phyloP scores from a whole-genome alignment of 2,888 invertebrate species.

The Tryphoninae sp. region DNA sequence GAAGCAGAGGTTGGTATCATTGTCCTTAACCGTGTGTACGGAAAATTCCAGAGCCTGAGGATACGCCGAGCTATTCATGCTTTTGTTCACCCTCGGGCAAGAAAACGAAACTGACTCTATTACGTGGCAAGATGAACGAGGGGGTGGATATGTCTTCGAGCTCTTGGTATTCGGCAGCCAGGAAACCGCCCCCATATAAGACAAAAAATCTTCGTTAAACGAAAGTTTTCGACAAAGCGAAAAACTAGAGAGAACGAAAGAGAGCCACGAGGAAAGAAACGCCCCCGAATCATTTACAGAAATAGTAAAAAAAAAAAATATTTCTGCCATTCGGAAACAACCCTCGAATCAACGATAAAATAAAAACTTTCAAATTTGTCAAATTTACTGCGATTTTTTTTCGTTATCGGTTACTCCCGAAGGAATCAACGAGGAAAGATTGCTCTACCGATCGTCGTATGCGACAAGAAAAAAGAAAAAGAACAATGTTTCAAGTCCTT shows the following conservation, averaged over 20 bases:
- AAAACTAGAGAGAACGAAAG: neutral
- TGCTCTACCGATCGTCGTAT: too few species aligned
- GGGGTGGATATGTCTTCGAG: neutral
- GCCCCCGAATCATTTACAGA: too few species aligned
- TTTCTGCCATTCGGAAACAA: too few species aligned
- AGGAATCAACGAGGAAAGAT: too few species aligned
- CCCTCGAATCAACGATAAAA: too few species aligned
- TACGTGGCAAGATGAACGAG: constrained; percentile 2
- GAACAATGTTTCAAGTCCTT: too few species aligned
- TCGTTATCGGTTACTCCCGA: too few species aligned
- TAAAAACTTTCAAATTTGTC: too few species aligned
- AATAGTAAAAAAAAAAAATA: too few species aligned
- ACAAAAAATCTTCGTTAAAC: too few species aligned
- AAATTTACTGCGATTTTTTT: too few species aligned
- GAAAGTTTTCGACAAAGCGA: neutral
- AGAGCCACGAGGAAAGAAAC: neutral
- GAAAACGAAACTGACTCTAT: constrained; percentile 26
- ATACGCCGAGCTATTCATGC: neutral
- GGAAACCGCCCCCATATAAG: neutral
- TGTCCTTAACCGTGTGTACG: constrained; percentile 31
- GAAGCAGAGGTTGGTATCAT: constrained; percentile 31
- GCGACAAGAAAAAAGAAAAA: too few species aligned
- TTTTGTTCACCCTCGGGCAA: constrained; percentile 8
- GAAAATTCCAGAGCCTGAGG: constrained; percentile 46
- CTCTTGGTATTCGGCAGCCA: neutral